Evolutionary conservation across 2,113 vertebrate species (phyloP).

Genomic region (Corydoras sp.): DNA sequence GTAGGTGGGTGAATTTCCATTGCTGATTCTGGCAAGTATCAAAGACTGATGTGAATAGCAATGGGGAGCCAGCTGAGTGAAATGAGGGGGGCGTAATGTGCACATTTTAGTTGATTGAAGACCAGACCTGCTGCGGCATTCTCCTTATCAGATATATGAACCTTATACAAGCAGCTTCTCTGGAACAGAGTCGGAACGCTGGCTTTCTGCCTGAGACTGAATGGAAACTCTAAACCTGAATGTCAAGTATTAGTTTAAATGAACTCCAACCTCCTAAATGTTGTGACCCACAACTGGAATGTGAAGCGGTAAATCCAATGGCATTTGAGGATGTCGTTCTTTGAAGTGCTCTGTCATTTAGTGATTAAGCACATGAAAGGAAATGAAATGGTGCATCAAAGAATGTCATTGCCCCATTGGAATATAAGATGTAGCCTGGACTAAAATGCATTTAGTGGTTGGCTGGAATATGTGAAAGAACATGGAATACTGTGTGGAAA

Average conservation of each 20-base stretch:
- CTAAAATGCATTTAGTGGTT: too few species aligned
- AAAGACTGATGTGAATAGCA: background rate
- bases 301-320: constrained; percentile 22
- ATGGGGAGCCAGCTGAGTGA: background rate
- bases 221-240: background rate
- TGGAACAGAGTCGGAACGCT: background rate
- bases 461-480: too few species aligned
- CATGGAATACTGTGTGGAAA: too few species aligned
- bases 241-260: background rate
- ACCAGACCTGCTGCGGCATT: background rate
- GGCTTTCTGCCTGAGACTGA: background rate
- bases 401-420: background rate
- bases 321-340: constrained; percentile 18
- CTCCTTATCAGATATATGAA: background rate
- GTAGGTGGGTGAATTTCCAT: background rate
- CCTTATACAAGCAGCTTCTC: background rate
- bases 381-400: background rate
- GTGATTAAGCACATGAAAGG: constrained; percentile 22
- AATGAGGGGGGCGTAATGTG: background rate
- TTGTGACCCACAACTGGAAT: background rate
- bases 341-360: constrained; percentile 26
- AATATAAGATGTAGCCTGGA: background rate
- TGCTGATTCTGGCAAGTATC: background rate
- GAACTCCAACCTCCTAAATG: background rate
- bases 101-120: constrained; percentile 1